Conservation (phyloP, 2,888 invertebrate species). For the Dioctria linearis region DNA sequence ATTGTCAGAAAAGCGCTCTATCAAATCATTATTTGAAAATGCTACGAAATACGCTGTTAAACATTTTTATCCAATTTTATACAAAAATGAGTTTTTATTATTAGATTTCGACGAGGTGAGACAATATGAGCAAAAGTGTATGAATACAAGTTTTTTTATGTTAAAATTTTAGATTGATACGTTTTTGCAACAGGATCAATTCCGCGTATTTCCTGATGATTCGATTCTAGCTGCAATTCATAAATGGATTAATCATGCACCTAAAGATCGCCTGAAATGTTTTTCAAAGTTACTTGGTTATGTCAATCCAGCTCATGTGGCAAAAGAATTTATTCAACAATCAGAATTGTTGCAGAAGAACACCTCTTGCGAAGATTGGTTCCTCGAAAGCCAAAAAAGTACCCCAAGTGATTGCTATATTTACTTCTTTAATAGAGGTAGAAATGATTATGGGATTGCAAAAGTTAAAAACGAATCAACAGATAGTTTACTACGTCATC, state of each 20-base stretch:
- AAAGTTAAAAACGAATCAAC: no score
- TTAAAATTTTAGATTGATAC: constrained; percentile 51
- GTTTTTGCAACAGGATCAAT: constrained; percentile 14
- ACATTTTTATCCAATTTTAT: constrained; percentile 55
- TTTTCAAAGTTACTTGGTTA: constrained; percentile 52
- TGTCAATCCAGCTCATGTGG: constrained; percentile 51
- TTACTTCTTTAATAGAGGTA: constrained; percentile 17
- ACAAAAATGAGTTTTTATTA: constrained; percentile 54
- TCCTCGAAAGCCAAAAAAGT: not conserved
- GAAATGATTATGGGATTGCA: constrained; percentile 17
- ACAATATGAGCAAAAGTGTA: not conserved
- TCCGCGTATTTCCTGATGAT: constrained; percentile 36
- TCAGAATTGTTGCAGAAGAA: not conserved
- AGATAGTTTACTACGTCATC: no score
- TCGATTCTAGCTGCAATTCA: constrained; percentile 50
- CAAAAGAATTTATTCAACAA: constrained; percentile 53
- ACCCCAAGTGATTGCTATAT: not conserved
- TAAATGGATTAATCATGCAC: constrained; percentile 57
- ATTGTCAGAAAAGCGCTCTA: constrained; percentile 56
- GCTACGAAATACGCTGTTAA: constrained; percentile 53
- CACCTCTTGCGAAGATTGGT: not conserved
- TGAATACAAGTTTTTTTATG: not conserved
- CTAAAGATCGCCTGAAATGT: constrained; percentile 46
- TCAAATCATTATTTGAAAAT: constrained; percentile 47
- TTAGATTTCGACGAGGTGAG: constrained; percentile 58